phyloP scores from a whole-genome alignment of 2,797 vertebrate species.

The Gambelia wislizenii region DNA sequence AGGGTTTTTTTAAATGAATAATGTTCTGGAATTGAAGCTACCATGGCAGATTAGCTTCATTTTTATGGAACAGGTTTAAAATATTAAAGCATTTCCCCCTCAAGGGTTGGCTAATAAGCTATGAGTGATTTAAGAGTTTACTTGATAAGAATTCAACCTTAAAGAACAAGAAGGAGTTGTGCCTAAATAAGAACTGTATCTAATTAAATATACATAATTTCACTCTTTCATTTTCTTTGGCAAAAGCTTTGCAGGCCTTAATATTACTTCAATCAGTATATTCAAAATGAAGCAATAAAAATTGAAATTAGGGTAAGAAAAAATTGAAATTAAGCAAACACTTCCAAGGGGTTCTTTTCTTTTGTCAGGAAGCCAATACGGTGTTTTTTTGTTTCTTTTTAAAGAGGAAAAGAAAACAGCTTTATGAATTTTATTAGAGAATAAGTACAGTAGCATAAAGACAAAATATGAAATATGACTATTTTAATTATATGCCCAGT shows the following conservation, averaged over 20 bases:
- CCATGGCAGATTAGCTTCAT: neutral
- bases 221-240: constrained; percentile 74
- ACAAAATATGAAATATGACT: constrained; percentile 64
- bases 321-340: constrained; percentile 68
- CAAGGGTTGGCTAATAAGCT: constrained; percentile 40
- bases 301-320: constrained; percentile 73
- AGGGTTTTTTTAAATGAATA: constrained; percentile 17
- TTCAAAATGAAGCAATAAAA: constrained; percentile 76
- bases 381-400: constrained; percentile 41
- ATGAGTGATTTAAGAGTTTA: constrained; percentile 59
- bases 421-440: constrained; percentile 73
- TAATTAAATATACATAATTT: constrained; percentile 77
- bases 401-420: constrained; percentile 46
- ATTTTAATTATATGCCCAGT: constrained; percentile 71
- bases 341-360: constrained; percentile 67
- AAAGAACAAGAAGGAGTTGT: constrained; percentile 50
- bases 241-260: constrained; percentile 68
- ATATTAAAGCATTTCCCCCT: neutral
- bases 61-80: constrained; percentile 51
- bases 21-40: constrained; percentile 23
- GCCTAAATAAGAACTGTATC: constrained; percentile 70
- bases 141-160: constrained; percentile 59
- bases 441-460: constrained; percentile 67
- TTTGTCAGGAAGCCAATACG: constrained; percentile 72
- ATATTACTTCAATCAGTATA: constrained; percentile 76